phyloP scores from a whole-genome alignment of 2,888 invertebrate genomes.

The Calliscelio sp. region DNA sequence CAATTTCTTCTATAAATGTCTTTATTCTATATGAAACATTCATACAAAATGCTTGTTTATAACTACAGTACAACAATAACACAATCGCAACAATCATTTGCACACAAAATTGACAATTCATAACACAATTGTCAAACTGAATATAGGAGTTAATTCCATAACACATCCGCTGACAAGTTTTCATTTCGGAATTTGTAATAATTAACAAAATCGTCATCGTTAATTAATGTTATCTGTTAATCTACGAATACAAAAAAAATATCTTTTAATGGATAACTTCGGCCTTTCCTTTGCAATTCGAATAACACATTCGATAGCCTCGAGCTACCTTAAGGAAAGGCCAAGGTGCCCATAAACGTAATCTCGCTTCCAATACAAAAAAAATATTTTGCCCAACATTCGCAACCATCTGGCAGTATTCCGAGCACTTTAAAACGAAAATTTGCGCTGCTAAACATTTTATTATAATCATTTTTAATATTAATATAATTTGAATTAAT shows the following conservation, averaged over 20 bases:
- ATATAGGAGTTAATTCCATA: constrained; percentile 13
- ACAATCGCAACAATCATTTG: constrained; percentile 27
- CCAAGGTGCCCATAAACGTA: constrained; percentile 85
- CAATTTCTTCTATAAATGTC: constrained; percentile 64
- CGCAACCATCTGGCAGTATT: constrained; percentile 33
- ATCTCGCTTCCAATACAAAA: constrained; percentile 59
- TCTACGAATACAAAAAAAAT: constrained; percentile 46
- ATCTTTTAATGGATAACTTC: constrained; percentile 83
- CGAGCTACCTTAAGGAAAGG: constrained; percentile 83
- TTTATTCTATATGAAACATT: constrained; percentile 62
- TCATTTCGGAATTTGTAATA: constrained; percentile 24
- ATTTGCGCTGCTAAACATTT: too few species aligned
- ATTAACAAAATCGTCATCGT: too few species aligned
- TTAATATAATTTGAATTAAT: too few species aligned
- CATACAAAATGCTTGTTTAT: constrained; percentile 40
- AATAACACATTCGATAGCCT: constrained; percentile 66
- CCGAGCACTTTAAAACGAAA: too few species aligned
- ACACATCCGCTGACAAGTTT: neutral
- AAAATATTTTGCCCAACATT: constrained; percentile 49
- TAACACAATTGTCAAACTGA: neutral
- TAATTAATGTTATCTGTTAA: too few species aligned
- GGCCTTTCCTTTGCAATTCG: constrained; percentile 83
- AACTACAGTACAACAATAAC: constrained; percentile 49
- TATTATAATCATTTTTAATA: too few species aligned
- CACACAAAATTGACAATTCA: constrained; percentile 14